Base-by-base conservation (phyloP, 2,888 invertebrate species). In the Epinotia ramella region DNA sequence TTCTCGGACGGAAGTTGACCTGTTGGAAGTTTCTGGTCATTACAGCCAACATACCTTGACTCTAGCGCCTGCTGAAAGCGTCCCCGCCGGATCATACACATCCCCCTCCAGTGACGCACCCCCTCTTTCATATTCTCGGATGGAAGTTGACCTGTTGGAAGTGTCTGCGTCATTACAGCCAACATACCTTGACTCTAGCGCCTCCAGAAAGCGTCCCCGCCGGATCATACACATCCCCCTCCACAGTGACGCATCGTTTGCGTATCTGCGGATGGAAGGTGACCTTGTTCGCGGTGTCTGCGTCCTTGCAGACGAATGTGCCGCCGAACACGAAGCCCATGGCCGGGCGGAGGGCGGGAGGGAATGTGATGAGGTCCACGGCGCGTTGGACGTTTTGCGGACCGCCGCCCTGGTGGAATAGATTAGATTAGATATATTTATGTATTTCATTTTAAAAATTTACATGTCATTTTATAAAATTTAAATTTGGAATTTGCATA, bases 81-180 rank as follows among this genome's bases (percentile, higher is more conserved):
- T 97, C 82, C 99, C 99, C 69, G 96, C 95, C 0, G 99, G 99
- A 91, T 99, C 98, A 80, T 97, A 97, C 49, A 97, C 96, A 89
- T 99, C 99, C 0, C 99, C 99, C 80, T 98, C 98, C 6, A 0
- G 99, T 99, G 33, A 99, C 98, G 84, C 96, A 96, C n/a, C n/a
- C n/a, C n/a, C n/a, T 78, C 96, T 95, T 95, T 80, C 94, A 92
- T 76, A 98, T 96, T 65, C 92, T 89, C 13, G 95, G 95, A 89
- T 98, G 95, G 90, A 97, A 98, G 6, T 98, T 96, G 4, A 99
- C 96, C 89, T 95, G 87, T 96, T 96, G 40, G 99, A 99, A 33
- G 96, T 94, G 59, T 97, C 96, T 16, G 53, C 53, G 53, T 7
- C 7, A 5, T 9, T n/a, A 20, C 1, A 7, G n/a, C 7, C 13